Conservation (phyloP, 64 coral and sea anemone species). For the Platygyra sinensis region DNA sequence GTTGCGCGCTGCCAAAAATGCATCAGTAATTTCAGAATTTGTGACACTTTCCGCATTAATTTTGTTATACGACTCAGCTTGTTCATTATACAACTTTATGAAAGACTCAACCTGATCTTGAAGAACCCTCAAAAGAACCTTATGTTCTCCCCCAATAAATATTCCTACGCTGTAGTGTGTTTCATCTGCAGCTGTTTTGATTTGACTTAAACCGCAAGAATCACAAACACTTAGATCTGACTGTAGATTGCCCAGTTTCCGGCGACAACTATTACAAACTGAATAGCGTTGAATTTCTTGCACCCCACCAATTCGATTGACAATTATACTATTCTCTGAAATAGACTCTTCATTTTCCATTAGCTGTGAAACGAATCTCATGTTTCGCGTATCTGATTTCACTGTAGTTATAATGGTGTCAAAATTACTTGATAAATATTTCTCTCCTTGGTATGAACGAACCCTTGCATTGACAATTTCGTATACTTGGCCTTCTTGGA, state of each 20-base stretch:
- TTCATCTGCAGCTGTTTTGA: not conserved
- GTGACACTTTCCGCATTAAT: not conserved
- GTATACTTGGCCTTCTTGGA: too few relatives aligned
- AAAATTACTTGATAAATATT: too few relatives aligned
- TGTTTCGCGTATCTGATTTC: too few relatives aligned
- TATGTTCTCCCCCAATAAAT: not conserved
- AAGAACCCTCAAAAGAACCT: not conserved
- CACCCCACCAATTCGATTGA: not conserved
- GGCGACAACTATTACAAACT: not conserved
- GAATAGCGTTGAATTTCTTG: not conserved
- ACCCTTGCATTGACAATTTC: too few relatives aligned
- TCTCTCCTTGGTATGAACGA: too few relatives aligned
- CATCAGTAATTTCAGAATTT: not conserved
- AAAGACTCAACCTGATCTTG: not conserved
- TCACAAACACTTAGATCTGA: not conserved
- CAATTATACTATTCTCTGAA: too few relatives aligned
- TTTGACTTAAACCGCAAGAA: not conserved
- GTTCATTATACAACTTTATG: constrained; percentile 14
- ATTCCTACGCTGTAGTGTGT: not conserved
- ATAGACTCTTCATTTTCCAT: too few relatives aligned
- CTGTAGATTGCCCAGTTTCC: not conserved
- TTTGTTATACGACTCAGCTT: constrained; percentile 6
- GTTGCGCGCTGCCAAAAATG: constrained; percentile 9
- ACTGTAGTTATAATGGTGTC: too few relatives aligned
- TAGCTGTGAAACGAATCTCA: too few relatives aligned